Evolutionary conservation across 37 sponge, comb jelly and placozoan genomes (phyloP).

Genomic region (Chondrilla cf. caribensis): DNA sequence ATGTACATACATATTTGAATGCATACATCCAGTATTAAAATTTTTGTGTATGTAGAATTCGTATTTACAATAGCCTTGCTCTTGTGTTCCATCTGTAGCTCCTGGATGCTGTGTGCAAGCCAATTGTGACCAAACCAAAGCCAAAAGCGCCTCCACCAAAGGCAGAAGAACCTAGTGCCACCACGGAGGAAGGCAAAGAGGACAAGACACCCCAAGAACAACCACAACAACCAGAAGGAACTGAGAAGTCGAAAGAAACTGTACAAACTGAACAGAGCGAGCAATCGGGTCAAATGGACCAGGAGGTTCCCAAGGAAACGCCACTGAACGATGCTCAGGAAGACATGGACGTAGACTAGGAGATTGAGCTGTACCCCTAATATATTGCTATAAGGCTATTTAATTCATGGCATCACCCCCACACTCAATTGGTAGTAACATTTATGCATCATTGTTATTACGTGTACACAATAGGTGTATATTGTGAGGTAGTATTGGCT

Average conservation of each 20-base stretch:
- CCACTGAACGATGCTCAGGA: background rate
- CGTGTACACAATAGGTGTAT: too few relatives aligned
- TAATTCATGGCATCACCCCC: background rate
- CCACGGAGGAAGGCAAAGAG: constrained; percentile 20
- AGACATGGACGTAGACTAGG: constrained; percentile 30
- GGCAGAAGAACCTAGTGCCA: constrained; percentile 17
- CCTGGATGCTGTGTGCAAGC: constrained; percentile 41
- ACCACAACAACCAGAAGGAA: background rate
- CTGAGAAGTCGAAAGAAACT: background rate
- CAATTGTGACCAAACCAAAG: constrained; percentile 93
- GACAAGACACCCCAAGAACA: background rate
- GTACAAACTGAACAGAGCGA: background rate
- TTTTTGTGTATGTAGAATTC: background rate
- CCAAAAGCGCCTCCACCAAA: constrained; percentile 96
- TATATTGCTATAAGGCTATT: background rate
- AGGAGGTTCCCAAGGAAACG: background rate
- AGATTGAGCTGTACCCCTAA: background rate
- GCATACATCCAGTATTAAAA: background rate
- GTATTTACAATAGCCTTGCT: too few relatives aligned
- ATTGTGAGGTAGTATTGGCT: too few relatives aligned
- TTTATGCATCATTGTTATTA: too few relatives aligned
- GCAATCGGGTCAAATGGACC: background rate
- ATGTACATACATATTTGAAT: constrained; percentile 15
- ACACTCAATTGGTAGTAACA: too few relatives aligned
- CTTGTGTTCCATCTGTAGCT: background rate